phyloP scores from a whole-genome alignment of 2,888 invertebrate species.

The Artemia sinica region DNA sequence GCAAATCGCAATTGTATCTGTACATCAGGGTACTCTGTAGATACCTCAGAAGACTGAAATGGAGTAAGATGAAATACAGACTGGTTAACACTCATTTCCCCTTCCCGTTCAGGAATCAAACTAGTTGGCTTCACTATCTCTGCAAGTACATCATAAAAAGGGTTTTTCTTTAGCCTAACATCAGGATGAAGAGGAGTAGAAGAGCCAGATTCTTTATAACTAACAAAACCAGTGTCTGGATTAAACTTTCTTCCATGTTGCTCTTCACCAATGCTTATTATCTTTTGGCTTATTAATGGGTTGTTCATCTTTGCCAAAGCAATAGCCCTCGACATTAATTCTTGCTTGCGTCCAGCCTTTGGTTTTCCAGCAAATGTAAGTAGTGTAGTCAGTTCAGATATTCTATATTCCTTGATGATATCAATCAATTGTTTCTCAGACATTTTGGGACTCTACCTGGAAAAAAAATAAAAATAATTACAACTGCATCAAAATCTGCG shows the following conservation, averaged over 20 bases:
- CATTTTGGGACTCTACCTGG: constrained; percentile 7
- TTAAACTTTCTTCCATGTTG: too few species aligned
- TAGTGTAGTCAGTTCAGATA: constrained; percentile 65
- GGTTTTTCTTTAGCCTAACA: constrained; percentile 72
- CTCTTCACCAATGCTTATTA: constrained; percentile 29
- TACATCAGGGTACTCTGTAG: constrained; percentile 48
- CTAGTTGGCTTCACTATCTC: constrained; percentile 79
- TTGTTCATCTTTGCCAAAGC: constrained; percentile 49
- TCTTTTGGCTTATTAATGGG: constrained; percentile 44
- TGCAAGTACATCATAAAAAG: constrained; percentile 74
- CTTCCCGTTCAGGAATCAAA: constrained; percentile 33
- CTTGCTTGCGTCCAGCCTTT: constrained; percentile 59
- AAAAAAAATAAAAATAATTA: too few species aligned
- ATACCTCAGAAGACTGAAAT: constrained; percentile 77
- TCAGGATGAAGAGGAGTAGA: constrained; percentile 51
- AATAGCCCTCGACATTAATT: constrained; percentile 53
- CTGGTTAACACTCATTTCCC: constrained; percentile 60
- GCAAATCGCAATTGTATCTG: constrained; percentile 78
- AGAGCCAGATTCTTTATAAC: too few species aligned
- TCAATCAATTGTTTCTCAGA: constrained; percentile 23
- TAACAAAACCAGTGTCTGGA: too few species aligned
- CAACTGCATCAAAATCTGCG: too few species aligned
- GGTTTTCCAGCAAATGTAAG: constrained; percentile 60
- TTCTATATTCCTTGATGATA: constrained; percentile 51
- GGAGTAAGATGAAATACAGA: constrained; percentile 80